Percentiles rank a stretch among this genome's conserved stretches.
Evolutionary conservation across 2,113 vertebrate genomes (phyloP).

Genomic region (Hemichromis elongatus): DNA sequence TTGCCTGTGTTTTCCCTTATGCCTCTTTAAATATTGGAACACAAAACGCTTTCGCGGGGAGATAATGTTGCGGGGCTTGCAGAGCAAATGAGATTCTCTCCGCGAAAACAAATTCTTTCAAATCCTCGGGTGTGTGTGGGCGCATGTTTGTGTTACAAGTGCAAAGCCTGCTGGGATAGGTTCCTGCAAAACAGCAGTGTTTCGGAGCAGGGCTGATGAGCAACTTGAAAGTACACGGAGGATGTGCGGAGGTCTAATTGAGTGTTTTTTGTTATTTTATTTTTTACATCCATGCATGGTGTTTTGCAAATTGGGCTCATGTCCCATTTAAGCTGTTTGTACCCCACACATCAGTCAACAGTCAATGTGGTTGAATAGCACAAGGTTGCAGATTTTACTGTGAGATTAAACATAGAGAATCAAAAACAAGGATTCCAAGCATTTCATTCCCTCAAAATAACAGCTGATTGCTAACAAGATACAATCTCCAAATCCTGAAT

Average conservation of each 20-base stretch:
- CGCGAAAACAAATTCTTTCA: slow-evolving; percentile 41
- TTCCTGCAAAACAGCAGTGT: slow-evolving; percentile 13
- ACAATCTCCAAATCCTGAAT: background rate
- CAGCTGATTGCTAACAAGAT: background rate
- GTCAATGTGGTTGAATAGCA: background rate
- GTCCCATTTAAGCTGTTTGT: slow-evolving; percentile 13
- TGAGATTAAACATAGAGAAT: background rate
- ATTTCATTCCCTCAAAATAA: background rate
- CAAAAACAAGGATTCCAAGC: background rate
- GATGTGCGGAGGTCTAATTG: slow-evolving; percentile 13
- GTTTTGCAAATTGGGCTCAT: slow-evolving; percentile 1
- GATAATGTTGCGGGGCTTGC: slow-evolving; percentile 21
- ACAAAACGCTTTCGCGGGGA: slow-evolving; percentile 32
- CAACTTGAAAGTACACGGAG: slow-evolving; percentile 3
- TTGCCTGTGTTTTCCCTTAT: slow-evolving; percentile 32
- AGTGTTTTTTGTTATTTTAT: background rate
- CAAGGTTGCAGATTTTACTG: background rate
- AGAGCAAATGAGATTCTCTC: slow-evolving; percentile 49
- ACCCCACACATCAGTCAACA: background rate
- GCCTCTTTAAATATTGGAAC: slow-evolving; percentile 51
- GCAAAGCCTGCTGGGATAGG: slow-evolving; percentile 46
- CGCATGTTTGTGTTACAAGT: slow-evolving; percentile 44
- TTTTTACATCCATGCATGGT: background rate
- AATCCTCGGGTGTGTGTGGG: slow-evolving; percentile 47
- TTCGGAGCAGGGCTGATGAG: slow-evolving; percentile 4